Evolutionary conservation across 2,888 invertebrate species (phyloP), one percentile per base, ranked within the genome.

Genomic region (Coelogynopora nodosa): DNA sequence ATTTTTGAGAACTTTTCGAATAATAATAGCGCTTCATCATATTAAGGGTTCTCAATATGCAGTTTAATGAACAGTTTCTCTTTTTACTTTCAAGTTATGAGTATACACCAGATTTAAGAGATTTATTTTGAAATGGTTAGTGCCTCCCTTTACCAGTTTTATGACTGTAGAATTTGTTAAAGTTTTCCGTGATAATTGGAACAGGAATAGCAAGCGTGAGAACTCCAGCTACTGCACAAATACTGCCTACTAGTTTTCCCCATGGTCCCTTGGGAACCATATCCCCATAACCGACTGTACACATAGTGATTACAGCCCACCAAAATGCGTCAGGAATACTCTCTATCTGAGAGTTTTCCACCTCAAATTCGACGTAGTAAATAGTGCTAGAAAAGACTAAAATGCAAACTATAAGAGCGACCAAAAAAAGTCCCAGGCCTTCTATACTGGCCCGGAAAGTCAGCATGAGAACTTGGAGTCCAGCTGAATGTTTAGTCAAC

Each of bases 401-500:
- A 81, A 92, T 90, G 85, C 92, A 92, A 83, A 93, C 92, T 67
- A 91, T 90, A 88, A 93, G 91, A 87, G 92, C 92, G n/a, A 93
- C 92, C 13, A 93, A 90, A 88, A 93, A 92, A 67, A 93, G 89
- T 67, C 91, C 90, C 86, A 93, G 90, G 31, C 92, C 93, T 89
- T 92, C 92, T 0, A 93, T 89, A 86, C 92, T 92, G n/a, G 93
- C 93, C 88, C 91, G 90, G 90, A 93, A 93, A 2, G 93, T 93
- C 87, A 93, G 90, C 83, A 93, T 91, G 30, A 93, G 90, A 30
- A 93, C 92, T 89, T 93, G 93, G 29, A 93, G 90, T 27, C 93
- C 93, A 13, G 92, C 91, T 1, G 93, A 93, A 89, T 93, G 93
- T 89, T 92, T 92, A 84, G 92, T 92, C 84, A 93, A 90, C 89